phyloP scores from a whole-genome alignment of 1,140 invertebrate genomes.

The Steinernema feltiae region DNA sequence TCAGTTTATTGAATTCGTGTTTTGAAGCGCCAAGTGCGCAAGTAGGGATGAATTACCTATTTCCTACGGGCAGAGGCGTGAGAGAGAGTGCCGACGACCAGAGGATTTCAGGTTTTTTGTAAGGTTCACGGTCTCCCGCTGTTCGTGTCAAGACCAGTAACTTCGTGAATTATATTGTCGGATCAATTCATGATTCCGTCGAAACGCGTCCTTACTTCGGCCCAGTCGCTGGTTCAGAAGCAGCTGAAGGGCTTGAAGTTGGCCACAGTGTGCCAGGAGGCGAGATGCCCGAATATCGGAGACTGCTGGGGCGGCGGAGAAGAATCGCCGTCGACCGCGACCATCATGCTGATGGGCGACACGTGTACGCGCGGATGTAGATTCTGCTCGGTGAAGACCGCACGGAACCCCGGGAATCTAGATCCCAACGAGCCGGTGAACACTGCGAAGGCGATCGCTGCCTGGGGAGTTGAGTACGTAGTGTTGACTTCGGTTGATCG shows the following conservation, averaged over 20 bases:
- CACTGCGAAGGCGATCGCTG: constrained; percentile 81
- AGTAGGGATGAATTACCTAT: too few relatives aligned
- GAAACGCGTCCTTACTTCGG: neutral
- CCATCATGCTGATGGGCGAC: constrained; percentile 65
- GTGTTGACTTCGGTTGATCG: constrained; percentile 95
- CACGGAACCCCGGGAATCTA: constrained; percentile 77
- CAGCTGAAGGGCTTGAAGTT: constrained; percentile 80
- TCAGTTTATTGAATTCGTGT: too few relatives aligned
- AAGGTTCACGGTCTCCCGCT: too few relatives aligned
- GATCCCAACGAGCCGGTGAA: constrained; percentile 85
- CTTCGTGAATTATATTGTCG: too few relatives aligned
- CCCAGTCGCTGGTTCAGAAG: constrained; percentile 61
- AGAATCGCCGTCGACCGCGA: constrained; percentile 63
- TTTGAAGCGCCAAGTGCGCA: too few relatives aligned
- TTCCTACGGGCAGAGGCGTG: too few relatives aligned
- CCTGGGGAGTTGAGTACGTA: constrained; percentile 94
- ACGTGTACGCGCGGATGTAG: constrained; percentile 63
- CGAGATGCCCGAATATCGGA: constrained; percentile 95
- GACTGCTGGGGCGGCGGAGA: constrained; percentile 88
- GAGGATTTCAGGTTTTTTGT: too few relatives aligned
- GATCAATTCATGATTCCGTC: too few relatives aligned
- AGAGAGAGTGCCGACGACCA: too few relatives aligned
- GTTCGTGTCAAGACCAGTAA: too few relatives aligned
- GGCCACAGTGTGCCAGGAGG: constrained; percentile 97
- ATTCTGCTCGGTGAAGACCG: constrained; percentile 98